phyloP scores from a whole-genome alignment of 2,797 vertebrate genomes.

The Prunella strophiata region DNA sequence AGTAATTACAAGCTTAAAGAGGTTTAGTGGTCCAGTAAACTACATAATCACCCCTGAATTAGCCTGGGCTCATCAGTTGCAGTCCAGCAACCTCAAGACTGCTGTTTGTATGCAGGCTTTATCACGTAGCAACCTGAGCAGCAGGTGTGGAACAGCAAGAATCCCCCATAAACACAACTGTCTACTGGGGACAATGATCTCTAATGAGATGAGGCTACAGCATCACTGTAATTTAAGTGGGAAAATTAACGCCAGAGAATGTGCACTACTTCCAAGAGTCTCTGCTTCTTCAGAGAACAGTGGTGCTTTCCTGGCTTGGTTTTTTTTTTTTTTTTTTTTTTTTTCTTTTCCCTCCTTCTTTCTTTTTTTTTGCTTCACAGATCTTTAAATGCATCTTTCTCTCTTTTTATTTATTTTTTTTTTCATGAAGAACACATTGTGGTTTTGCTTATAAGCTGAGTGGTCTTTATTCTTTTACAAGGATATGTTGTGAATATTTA shows the following conservation, averaged over 20 bases:
- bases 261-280: constrained; percentile 76
- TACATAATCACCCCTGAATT: constrained; percentile 99
- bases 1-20: constrained; percentile 99
- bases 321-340: background rate
- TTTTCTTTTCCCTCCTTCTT: background rate
- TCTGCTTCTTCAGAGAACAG: constrained; percentile 65
- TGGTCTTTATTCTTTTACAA: constrained; percentile 63
- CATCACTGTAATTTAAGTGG: constrained; percentile 85
- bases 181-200: constrained; percentile 87
- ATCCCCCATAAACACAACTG: constrained; percentile 86
- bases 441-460: constrained; percentile 46
- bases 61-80: constrained; percentile 98
- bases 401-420: no score
- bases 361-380: background rate
- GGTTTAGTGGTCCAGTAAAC: constrained; percentile 99
- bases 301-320: background rate
- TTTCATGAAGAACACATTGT: constrained; percentile 4
- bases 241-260: constrained; percentile 82
- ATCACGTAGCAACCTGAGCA: constrained; percentile 88
- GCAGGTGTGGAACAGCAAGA: constrained; percentile 89
- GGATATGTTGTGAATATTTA: constrained; percentile 67
- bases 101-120: constrained; percentile 89
- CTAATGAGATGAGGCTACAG: constrained; percentile 87
- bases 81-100: constrained; percentile 94
- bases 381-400: background rate